Evolutionary conservation across 1,140 invertebrate genomes (phyloP), one percentile per base, ranked within the genome.

Genomic region (Pseudomyrmex sp.): DNA sequence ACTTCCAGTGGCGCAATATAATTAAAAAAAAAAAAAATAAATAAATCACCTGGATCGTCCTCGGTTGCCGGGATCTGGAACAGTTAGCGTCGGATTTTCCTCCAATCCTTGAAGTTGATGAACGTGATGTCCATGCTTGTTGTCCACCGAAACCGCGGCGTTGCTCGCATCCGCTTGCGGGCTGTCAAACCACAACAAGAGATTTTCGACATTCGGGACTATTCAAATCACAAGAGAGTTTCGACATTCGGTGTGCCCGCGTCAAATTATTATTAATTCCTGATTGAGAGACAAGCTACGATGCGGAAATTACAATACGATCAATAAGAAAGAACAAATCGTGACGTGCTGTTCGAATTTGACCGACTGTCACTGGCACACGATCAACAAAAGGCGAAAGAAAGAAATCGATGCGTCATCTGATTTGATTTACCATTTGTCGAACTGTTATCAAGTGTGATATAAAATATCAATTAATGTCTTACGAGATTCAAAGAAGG

Each of bases 21-120:
- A 35, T 65, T 13, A 3, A n/a, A 70, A 12, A 48, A 2, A 23
- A n/a, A 46, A 18, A 18, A 18, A 18, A 18, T 18, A 18, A 18
- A 18, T 68, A 12, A 7, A 75, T 89, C 68, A 92, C 92, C 91
- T 92, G 58, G 88, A 80, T 72, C 90, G 90, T 23, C 87, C 85
- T 82, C 86, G 89, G 56, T 62, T 87, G 26, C 23, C 83, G 35
- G 76, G 65, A 66, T 92, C 91, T n/a, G 91, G 83, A 75, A 79
- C 68, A 23, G 84, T 74, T 52, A 88, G 74, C 56, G 74, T 77
- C 10, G 82, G 10, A 63, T 35, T 87, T 18, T 77, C 85, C n/a
- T 89, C 91, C 23, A 87, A 56, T 54, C 80, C 85, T 66, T 90
- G 90, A 35, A 85, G 74, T 69, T 85, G 82, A 82, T 85, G 84